Evolutionary conservation across 2,113 vertebrate genomes (phyloP), one percentile per base, ranked within the genome.

Genomic region (Callorhinus ursinus): DNA sequence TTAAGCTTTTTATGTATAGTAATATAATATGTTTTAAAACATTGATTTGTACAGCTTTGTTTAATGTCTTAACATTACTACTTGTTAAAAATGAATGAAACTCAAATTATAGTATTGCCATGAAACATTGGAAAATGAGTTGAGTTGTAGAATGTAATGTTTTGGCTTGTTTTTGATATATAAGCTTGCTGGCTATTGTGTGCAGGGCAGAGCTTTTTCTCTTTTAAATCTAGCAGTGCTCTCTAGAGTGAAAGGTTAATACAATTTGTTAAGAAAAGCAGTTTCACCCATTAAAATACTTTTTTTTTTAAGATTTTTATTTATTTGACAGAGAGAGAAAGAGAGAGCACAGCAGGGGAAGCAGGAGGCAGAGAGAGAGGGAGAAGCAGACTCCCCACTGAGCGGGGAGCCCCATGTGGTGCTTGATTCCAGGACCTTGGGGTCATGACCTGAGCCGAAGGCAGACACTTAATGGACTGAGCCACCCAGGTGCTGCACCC

Each of bases 161-260:
- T 95, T 94, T 69, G 46, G 21, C 26, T 81, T 97, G 4, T 90
- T 96, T 93, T 77, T 77, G 81, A 49, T 82, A 86, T 8, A 46
- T 46, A 5, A 65, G 2, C 11, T 79, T 89, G 21, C 49, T 91
- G 63, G 2, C 21, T 67, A 0, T 76, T 77, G 14, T 74, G 15
- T 85, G 57, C 24, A 21, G 10, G 12, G 22, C 69, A 88, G 26
- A 88, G 5, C 28, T 72, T 33, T 72, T 95, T 97, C 16, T 87
- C 31, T 95, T 87, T 77, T 65, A 85, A 96, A 57, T 84, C 57
- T 96, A 22, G 36, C 2, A 55, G 67, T 46, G 63, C 93, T 94
- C 96, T 98, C 97, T 97, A 21, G 67, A 98, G 57, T 76, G 42
- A 96, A 92, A 89, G 7, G 9, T 91, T 89, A 74, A 74, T 93